phyloP scores from a whole-genome alignment of 2,888 invertebrate genomes.

The Pachycephus smyrnensis region DNA sequence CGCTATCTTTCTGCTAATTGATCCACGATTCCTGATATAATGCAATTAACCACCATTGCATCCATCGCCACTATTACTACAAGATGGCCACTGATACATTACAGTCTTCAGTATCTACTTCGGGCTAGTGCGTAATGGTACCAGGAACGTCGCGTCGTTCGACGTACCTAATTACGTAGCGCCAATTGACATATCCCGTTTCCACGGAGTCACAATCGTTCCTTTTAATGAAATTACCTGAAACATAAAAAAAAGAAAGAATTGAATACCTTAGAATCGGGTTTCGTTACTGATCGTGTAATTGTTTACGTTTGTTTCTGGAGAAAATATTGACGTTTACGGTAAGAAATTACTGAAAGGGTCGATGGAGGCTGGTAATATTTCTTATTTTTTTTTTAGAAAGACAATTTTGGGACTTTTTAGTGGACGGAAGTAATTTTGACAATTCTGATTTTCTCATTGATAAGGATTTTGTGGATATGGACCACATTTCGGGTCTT shows the following conservation, averaged over 20 bases:
- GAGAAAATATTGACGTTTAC: no score
- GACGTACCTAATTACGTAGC: conserved; percentile 41
- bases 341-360: no score
- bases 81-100: not conserved
- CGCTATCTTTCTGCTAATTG: conserved; percentile 4
- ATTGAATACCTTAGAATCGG: not conserved
- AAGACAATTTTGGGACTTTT: not conserved
- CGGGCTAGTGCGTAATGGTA: conserved; percentile 14
- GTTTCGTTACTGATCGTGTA: not conserved
- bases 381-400: no score
- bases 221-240: not conserved
- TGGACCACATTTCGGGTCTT: not conserved
- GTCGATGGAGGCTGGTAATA: no score
- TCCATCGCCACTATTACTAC: not conserved
- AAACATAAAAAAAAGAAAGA: not conserved
- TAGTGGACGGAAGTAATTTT: not conserved
- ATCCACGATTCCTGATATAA: conserved; percentile 1
- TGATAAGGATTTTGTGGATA: conserved; percentile 42
- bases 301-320: not conserved
- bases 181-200: conserved; percentile 44
- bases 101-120: not conserved
- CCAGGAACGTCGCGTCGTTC: conserved; percentile 33
- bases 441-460: conserved; percentile 3
- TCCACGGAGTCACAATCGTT: conserved; percentile 17
- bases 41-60: not conserved